A percentile compares a stretch with the other conserved stretches of the same genome.
Conservation (phyloP, 1,140 invertebrate genomes). For the Riptortus pedestris region DNA sequence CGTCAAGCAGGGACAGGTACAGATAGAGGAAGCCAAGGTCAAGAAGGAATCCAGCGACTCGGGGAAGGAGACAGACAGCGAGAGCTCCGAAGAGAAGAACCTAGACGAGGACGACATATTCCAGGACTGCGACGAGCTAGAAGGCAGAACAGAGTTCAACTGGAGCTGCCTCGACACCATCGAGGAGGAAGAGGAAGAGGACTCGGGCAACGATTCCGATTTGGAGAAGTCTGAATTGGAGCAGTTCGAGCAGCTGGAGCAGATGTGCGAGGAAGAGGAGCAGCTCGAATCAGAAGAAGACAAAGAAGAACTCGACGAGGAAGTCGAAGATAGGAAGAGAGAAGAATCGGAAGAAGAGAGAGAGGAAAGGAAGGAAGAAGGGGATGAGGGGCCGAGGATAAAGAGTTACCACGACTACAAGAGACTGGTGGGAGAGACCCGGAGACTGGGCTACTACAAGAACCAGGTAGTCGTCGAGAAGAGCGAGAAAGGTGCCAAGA, state of each 20-base stretch:
- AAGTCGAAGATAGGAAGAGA: neutral
- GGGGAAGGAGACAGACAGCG: constrained; percentile 1
- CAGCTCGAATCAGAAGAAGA: neutral
- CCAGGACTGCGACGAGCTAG: constrained; percentile 21
- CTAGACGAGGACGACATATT: constrained; percentile 3
- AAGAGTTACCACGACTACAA: constrained; percentile 22
- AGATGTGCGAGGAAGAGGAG: constrained; percentile 21
- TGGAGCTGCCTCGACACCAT: constrained; percentile 10
- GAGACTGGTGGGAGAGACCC: constrained; percentile 10
- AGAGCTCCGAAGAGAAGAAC: neutral
- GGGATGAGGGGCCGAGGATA: neutral
- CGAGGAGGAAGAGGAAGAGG: constrained; percentile 24
- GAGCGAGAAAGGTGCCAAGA: constrained; percentile 12
- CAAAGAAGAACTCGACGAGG: too few relatives aligned
- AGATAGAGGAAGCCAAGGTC: constrained; percentile 5
- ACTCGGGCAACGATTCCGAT: constrained; percentile 26
- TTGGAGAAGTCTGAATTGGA: constrained; percentile 24
- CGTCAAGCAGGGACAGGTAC: constrained; percentile 8
- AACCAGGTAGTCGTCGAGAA: constrained; percentile 6
- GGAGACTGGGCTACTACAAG: neutral
- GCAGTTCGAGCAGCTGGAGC: constrained; percentile 25
- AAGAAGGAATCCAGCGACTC: constrained; percentile 2
- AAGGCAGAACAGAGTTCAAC: constrained; percentile 1
- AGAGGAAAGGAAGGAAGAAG: neutral
- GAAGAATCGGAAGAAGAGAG: constrained; percentile 3